phyloP scores from a whole-genome alignment of 2,888 invertebrate species.

The Drosophila meridiana region DNA sequence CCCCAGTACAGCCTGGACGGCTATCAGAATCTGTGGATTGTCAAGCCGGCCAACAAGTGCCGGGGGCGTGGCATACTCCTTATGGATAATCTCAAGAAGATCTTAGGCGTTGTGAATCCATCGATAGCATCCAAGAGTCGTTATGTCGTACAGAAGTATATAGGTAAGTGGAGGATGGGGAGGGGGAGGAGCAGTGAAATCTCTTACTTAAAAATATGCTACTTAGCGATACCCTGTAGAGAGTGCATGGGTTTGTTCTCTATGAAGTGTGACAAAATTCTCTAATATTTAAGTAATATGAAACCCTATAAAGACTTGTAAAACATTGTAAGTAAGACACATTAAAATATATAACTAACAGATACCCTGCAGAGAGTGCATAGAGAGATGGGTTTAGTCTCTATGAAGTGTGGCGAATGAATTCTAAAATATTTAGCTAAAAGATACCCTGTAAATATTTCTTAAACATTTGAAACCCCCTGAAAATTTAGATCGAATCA shows the following conservation, averaged over 20 bases:
- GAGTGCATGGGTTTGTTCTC: not conserved
- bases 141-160: conserved; percentile 98
- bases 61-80: conserved; percentile 95
- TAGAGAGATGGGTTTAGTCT: not conserved
- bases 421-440: too few species aligned
- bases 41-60: conserved; percentile 97
- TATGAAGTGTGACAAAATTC: too few species aligned
- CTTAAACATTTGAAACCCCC: too few species aligned
- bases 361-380: not conserved
- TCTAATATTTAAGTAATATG: too few species aligned
- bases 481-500: too few species aligned
- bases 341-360: too few species aligned
- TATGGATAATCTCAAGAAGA: conserved; percentile 94
- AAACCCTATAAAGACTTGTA: too few species aligned
- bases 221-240: not conserved
- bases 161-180: conserved; percentile 88
- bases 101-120: conserved; percentile 90
- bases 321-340: too few species aligned
- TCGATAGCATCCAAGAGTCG: conserved; percentile 89
- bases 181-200: too few species aligned
- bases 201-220: not conserved
- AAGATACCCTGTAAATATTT: too few species aligned
- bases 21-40: conserved; percentile 95
- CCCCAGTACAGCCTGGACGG: conserved; percentile 94
- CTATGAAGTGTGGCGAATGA: too few species aligned